Conservation (phyloP, 1,140 invertebrate species). For the Pomacea maculata region DNA sequence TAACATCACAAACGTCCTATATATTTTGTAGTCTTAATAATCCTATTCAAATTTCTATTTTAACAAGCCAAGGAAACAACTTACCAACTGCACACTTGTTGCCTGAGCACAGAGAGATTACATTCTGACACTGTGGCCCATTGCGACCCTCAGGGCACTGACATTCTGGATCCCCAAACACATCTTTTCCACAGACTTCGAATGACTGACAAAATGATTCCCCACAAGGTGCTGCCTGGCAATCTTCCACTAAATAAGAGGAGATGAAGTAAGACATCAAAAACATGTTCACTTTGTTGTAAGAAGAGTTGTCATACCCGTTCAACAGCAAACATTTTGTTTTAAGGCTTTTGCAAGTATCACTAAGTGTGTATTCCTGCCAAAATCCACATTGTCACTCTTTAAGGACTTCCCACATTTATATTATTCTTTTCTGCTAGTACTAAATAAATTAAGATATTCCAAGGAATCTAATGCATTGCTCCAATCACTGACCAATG, state of each 20-base stretch:
- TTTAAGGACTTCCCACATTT: too few species aligned
- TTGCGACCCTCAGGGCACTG: constrained; percentile 55
- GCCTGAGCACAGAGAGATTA: constrained; percentile 29
- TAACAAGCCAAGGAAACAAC: neutral
- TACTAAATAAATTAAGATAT: neutral
- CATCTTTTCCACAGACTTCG: constrained; percentile 78
- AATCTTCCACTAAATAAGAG: constrained; percentile 7
- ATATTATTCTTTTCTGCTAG: neutral
- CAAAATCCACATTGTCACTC: too few species aligned
- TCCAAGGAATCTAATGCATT: too few species aligned
- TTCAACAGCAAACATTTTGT: neutral
- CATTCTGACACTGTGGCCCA: constrained; percentile 54
- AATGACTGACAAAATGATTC: constrained; percentile 75
- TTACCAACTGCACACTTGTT: constrained; percentile 33
- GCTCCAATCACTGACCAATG: too few species aligned
- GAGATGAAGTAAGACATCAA: constrained; percentile 1
- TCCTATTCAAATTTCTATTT: too few species aligned
- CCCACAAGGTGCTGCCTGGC: constrained; percentile 76
- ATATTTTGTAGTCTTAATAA: too few species aligned
- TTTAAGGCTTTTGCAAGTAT: too few species aligned
- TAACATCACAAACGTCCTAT: too few species aligned
- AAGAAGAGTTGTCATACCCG: neutral
- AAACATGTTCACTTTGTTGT: neutral
- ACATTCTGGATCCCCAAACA: constrained; percentile 69
- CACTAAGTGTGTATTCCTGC: too few species aligned